A percentile compares a stretch with the other conserved stretches of the same genome.
Conservation (phyloP, 2,113 vertebrate genomes). For the Ivindomyrus marchei region DNA sequence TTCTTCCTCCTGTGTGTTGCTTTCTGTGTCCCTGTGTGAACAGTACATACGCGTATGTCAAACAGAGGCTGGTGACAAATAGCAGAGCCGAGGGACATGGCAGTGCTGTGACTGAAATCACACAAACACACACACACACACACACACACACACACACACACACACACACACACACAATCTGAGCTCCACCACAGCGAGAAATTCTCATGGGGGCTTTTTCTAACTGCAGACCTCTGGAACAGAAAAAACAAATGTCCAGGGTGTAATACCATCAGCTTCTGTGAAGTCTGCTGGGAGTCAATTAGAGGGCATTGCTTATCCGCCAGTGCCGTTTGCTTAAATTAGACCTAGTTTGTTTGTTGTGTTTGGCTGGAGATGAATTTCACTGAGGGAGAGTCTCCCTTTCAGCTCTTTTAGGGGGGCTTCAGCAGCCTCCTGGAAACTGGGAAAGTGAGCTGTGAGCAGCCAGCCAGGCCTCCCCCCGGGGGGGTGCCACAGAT, state of each 20-base stretch:
- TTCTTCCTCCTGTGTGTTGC: background rate
- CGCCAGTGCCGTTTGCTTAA: background rate
- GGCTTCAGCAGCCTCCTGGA: background rate
- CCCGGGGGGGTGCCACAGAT: background rate
- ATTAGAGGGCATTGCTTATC: background rate
- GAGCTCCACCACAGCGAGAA: background rate
- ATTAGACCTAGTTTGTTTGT: slow-evolving; percentile 16
- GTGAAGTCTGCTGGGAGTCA: background rate
- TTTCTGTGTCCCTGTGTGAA: background rate
- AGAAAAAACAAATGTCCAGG: background rate
- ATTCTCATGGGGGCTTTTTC: background rate
- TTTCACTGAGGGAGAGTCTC: background rate
- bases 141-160: background rate
- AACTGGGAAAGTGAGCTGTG: background rate
- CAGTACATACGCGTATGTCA: background rate
- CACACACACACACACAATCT: background rate
- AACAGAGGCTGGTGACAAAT: background rate
- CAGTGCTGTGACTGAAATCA: background rate
- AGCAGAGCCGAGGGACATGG: background rate
- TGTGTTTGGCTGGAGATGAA: slow-evolving; percentile 1
- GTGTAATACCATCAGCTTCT: background rate
- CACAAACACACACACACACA: background rate
- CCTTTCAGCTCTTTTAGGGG: background rate
- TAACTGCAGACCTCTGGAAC: background rate
- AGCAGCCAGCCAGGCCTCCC: background rate